These are phyloP conservation scores for Mustela lutreola DNA, from an alignment of 2,113 vertebrate species.

Conservation along the genomic window DNA sequence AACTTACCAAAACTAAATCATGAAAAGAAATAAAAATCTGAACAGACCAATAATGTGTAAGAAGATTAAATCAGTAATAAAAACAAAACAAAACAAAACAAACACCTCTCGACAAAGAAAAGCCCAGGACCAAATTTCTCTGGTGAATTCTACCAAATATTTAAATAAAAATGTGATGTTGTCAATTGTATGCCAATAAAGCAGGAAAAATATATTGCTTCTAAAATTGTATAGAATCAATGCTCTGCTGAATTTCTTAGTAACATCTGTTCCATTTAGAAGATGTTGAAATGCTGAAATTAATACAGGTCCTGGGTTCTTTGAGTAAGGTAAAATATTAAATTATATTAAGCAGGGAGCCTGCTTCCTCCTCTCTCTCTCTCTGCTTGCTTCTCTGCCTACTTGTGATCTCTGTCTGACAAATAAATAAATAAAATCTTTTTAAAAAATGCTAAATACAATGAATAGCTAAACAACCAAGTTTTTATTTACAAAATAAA, in stretches of 20 bases:
- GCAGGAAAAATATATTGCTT: not conserved
- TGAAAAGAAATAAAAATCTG: not conserved
- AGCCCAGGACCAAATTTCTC: not conserved
- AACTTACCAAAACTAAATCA: not conserved
- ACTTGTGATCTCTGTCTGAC: too few relatives aligned
- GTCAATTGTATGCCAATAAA: not conserved
- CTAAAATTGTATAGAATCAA: not conserved
- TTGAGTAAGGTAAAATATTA: not conserved
- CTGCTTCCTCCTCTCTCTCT: too few relatives aligned
- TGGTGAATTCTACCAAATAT: not conserved
- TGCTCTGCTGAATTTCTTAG: not conserved
- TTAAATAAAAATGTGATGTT: not conserved
- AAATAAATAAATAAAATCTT: too few relatives aligned
- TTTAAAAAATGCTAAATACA: not conserved
- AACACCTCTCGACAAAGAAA: not conserved
- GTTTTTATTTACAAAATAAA: not conserved
- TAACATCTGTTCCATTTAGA: not conserved
- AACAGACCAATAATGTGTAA: not conserved
- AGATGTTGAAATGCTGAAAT: not conserved
- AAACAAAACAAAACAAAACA: not conserved
- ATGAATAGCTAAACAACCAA: not conserved
- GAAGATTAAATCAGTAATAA: not conserved
- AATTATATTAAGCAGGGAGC: not conserved
- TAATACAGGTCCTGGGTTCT: not conserved
- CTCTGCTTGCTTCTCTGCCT: too few relatives aligned